phyloP scores from a whole-genome alignment of 92 coral and sea anemone species.

The Zoanthus solanderi region DNA sequence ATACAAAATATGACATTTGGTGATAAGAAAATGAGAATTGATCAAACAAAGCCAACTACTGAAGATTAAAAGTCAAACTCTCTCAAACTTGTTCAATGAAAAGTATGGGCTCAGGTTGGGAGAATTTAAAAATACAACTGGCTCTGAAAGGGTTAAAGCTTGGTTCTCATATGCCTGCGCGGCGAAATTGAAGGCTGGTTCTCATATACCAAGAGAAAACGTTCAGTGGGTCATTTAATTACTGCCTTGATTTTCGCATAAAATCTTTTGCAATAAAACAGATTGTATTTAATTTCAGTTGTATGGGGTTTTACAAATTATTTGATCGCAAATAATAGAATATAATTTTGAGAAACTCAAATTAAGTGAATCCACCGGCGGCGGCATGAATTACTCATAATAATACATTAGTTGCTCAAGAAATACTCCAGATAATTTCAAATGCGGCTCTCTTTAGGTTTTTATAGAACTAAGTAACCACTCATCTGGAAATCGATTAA shows the following conservation, averaged over 20 bases:
- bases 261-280: neutral
- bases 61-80: no score
- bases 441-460: neutral
- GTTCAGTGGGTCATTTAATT: neutral
- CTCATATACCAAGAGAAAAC: neutral
- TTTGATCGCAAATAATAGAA: neutral
- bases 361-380: neutral
- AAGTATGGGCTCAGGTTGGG: no score
- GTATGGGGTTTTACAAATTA: conserved; percentile 8
- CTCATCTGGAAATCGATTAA: conserved; percentile 12
- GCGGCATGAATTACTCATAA: conserved; percentile 3
- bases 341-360: neutral
- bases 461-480: neutral
- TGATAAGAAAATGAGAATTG: no score
- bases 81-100: no score
- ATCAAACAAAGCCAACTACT: no score
- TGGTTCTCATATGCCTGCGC: no score
- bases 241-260: neutral
- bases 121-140: no score
- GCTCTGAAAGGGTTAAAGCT: no score
- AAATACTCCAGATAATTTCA: neutral
- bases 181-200: no score
- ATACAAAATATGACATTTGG: no score
- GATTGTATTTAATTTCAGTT: neutral
- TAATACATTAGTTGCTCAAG: neutral